Evolutionary conservation across 2,113 vertebrate genomes (phyloP).

Genomic region (Cottus gobio): DNA sequence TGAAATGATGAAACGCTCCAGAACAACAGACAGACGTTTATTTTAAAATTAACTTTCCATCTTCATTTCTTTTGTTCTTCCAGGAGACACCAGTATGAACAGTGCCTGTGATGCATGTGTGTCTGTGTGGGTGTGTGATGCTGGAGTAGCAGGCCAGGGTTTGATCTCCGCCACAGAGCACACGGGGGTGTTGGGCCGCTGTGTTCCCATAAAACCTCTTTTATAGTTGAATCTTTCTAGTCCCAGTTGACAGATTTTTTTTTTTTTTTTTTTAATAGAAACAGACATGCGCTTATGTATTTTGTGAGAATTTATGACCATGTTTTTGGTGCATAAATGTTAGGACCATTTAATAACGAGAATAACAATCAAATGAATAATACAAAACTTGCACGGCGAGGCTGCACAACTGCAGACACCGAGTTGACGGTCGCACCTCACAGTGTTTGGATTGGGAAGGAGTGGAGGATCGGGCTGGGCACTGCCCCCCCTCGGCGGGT

Average conservation of each 20-base stretch:
- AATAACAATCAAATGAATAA: conserved; percentile 20
- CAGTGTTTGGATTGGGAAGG: conserved; percentile 69
- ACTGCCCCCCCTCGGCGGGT: conserved; percentile 64
- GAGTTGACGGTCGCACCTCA: conserved; percentile 62
- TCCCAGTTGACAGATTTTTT: conserved; percentile 38
- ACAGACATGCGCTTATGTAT: conserved; percentile 29
- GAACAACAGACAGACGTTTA: background rate
- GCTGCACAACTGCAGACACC: background rate
- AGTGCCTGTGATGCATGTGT: background rate
- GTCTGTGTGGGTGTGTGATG: conserved; percentile 11
- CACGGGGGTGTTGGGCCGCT: conserved; percentile 29
- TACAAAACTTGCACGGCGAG: background rate
- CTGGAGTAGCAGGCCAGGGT: conserved; percentile 39
- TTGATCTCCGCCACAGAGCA: conserved; percentile 47
- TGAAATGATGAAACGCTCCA: background rate
- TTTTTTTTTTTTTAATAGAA: conserved; percentile 52
- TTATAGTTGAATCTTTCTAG: conserved; percentile 63
- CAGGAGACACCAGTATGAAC: conserved; percentile 6
- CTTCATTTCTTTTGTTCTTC: background rate
- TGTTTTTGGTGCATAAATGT: conserved; percentile 31
- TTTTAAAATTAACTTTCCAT: background rate
- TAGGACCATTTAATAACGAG: background rate
- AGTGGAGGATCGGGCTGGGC: conserved; percentile 53
- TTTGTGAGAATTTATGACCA: conserved; percentile 47
- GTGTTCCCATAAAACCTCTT: conserved; percentile 58